Conservation (phyloP, 2,113 vertebrate genomes). For the Hyperopisus bebe region DNA sequence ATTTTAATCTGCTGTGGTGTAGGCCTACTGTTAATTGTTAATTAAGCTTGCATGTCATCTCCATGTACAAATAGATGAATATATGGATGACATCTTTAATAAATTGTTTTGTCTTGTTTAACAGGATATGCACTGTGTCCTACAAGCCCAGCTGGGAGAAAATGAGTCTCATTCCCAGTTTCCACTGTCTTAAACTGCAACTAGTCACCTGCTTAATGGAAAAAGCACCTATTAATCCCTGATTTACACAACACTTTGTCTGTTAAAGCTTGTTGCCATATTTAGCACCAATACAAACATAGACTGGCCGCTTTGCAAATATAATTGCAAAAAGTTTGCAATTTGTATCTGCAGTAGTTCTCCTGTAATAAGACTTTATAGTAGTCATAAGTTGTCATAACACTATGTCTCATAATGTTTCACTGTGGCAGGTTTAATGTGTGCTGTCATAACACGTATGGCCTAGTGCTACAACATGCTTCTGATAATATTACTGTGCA, state of each 20-base stretch:
- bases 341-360: background rate
- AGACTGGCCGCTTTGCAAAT: background rate
- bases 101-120: background rate
- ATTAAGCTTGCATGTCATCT: background rate
- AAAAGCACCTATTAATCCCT: slow-evolving; percentile 11
- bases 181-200: background rate
- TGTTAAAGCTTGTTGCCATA: slow-evolving; percentile 16
- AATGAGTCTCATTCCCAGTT: slow-evolving; percentile 18
- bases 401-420: background rate
- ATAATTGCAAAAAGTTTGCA: too few species aligned
- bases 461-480: background rate
- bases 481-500: background rate
- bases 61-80: background rate
- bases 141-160: slow-evolving; percentile 31
- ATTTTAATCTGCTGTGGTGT: background rate
- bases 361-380: background rate
- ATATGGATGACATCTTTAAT: background rate
- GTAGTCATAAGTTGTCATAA: background rate
- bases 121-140: slow-evolving; percentile 48
- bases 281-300: background rate
- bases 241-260: slow-evolving; percentile 17
- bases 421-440: background rate
- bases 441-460: background rate
- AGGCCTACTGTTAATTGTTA: background rate
- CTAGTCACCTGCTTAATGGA: background rate